A percentile compares a stretch with the other conserved stretches of the same genome.
phyloP scores from a whole-genome alignment of 2,113 vertebrate genomes.

The Seriola rivoliana region DNA sequence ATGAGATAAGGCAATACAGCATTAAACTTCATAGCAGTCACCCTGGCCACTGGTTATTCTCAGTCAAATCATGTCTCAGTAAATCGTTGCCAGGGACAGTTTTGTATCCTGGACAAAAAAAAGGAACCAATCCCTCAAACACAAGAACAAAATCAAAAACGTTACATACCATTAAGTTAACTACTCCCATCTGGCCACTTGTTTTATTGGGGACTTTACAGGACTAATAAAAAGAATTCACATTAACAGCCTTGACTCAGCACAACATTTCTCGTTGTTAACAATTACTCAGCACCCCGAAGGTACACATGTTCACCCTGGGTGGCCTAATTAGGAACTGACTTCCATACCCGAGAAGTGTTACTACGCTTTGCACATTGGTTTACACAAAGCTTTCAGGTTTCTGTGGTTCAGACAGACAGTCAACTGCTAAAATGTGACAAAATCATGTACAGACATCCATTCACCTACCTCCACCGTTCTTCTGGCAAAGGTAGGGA shows the following conservation, averaged over 20 bases:
- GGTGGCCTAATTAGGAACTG: conserved; percentile 25
- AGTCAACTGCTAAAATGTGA: not conserved
- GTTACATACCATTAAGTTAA: conserved; percentile 18
- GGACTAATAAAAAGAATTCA: conserved; percentile 23
- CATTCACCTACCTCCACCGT: conserved; percentile 92
- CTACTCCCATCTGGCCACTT: conserved; percentile 36
- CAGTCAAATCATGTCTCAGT: conserved; percentile 12
- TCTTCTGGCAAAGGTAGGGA: conserved; percentile 99
- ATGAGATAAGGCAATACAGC: not conserved
- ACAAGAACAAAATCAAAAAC: conserved; percentile 7
- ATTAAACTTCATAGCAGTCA: not conserved
- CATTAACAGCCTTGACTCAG: conserved; percentile 34
- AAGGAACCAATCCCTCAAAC: not conserved
- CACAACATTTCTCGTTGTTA: conserved; percentile 15
- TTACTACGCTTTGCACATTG: conserved; percentile 3
- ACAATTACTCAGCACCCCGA: conserved; percentile 29
- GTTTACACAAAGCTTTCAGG: not conserved
- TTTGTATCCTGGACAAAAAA: not conserved
- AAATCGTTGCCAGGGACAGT: not conserved
- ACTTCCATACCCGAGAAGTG: conserved; percentile 17
- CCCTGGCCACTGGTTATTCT: not conserved
- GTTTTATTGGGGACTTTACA: conserved; percentile 37
- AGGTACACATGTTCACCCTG: conserved; percentile 19
- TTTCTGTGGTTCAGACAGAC: conserved; percentile 5
- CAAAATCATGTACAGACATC: not conserved